Base-by-base conservation (phyloP, 1,140 invertebrate genomes). In the Ooceraea biroi region DNA sequence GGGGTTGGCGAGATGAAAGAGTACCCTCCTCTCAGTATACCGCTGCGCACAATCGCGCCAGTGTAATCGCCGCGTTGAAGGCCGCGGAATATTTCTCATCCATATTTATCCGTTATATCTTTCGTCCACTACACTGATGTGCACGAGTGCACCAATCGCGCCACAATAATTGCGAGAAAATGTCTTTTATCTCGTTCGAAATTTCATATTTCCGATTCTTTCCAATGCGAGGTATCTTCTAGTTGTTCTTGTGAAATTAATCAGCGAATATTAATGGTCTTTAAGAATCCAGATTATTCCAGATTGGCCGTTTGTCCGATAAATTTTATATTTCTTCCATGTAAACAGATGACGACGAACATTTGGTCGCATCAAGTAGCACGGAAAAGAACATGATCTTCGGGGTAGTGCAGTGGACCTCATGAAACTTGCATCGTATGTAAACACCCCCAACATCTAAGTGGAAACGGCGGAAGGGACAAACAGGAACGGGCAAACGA, bases 401-500 rank as follows among this genome's bases (percentile, higher is more conserved):
- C 25, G 25, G 36, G 60, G 19, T 30, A 22, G 30, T 88, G 69
- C 82, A 78, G 66, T 65, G 61, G 50, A 19, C 61, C 61, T 88
- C 87, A 88, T 88, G 87, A 88, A 88, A 88, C 66, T 88, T 88
- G 71, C 82, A 88, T 88, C 50, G 58, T 63, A 52, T 41, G 73
- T 87, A 88, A 84, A 71, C 74, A 57, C 55, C 17, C n/a, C 17
- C 63, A 58, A 52, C 44, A 44, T 52, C 36, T 27, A 58, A 57
- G 65, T n/a, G 25, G 36, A 25, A 27, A 27, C 46, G n/a, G 8
- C 44, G 30, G 10, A 80, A 48, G 55, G 30, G 17, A 46, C 22
- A 72, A 48, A 66, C 41, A 19, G 60, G 50, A 71, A 65, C 48
- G 52, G 8, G n/a, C 48, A 41, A 78, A 73, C 55, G 85, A 66